These are phyloP conservation scores for Phania funesta DNA, from an alignment of 2,888 invertebrate species.

Conservation along the genomic window DNA sequence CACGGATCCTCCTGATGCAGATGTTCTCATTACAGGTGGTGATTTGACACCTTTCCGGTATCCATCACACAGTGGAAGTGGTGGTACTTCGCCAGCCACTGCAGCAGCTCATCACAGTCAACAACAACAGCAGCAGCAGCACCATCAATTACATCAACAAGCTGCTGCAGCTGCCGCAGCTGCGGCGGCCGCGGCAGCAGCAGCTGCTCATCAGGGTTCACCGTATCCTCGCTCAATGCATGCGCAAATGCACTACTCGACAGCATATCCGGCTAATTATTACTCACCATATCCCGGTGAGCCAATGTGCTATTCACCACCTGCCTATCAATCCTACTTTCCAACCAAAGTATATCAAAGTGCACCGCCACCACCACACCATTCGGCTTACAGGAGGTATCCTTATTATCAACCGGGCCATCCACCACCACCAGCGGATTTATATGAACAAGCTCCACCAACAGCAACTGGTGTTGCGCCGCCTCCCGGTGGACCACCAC, in stretches of 20 bases:
- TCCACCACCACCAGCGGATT: conserved; percentile 74
- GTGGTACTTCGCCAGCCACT: conserved; percentile 61
- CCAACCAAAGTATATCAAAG: conserved; percentile 81
- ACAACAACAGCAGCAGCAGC: conserved; percentile 74
- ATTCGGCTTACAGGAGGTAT: conserved; percentile 76
- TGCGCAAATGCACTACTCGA: conserved; percentile 80
- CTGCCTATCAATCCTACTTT: conserved; percentile 82
- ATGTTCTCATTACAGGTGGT: conserved; percentile 75
- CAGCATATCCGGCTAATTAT: conserved; percentile 80
- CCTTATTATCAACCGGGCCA: conserved; percentile 75
- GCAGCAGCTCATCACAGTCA: conserved; percentile 65
- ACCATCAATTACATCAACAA: conserved; percentile 74
- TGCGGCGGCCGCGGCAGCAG: conserved; percentile 77
- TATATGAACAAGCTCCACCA: conserved; percentile 77
- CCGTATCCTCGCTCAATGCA: conserved; percentile 79
- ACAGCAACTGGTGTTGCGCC: conserved; percentile 62
- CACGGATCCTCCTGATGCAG: conserved; percentile 72
- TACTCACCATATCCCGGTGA: conserved; percentile 80
- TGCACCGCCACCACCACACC: conserved; percentile 73
- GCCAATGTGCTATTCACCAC: conserved; percentile 81
- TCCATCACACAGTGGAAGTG: conserved; percentile 70
- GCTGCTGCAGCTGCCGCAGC: conserved; percentile 74
- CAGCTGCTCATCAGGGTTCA: conserved; percentile 77
- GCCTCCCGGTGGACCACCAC: conserved; percentile 67
- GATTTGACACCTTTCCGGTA: conserved; percentile 76